phyloP scores from a whole-genome alignment of 2,113 vertebrate genomes.

The Otolemur garnettii region DNA sequence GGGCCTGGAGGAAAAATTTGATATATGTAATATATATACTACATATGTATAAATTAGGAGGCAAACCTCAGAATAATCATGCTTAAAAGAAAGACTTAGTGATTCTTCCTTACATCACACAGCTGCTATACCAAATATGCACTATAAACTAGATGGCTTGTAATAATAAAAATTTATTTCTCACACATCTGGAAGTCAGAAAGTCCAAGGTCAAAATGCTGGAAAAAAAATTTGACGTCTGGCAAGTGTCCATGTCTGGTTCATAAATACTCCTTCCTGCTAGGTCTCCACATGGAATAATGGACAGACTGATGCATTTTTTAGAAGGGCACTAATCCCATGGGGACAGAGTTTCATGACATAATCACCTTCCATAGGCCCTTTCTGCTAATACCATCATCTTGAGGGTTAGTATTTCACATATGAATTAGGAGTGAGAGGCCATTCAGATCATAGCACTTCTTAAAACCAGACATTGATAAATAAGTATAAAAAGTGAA shows the following conservation, averaged over 20 bases:
- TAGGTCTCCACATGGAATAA: background rate
- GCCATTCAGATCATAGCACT: background rate
- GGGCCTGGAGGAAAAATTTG: background rate
- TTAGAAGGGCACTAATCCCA: background rate
- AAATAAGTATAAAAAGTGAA: background rate
- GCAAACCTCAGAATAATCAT: background rate
- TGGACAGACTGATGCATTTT: background rate
- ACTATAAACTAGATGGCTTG: background rate
- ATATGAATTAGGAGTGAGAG: no score
- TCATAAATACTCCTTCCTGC: background rate
- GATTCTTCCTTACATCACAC: background rate
- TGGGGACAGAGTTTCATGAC: no score
- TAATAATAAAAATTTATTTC: background rate
- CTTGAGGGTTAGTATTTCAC: background rate
- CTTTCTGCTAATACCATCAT: background rate
- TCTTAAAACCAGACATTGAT: background rate
- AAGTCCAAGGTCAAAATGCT: background rate
- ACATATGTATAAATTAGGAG: background rate
- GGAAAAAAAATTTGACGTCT: background rate
- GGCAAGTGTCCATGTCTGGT: background rate
- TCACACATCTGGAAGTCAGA: background rate
- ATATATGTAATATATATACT: no score
- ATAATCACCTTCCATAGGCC: background rate
- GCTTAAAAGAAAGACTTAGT: slow-evolving; percentile 12
- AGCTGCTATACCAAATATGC: background rate